phyloP scores from a whole-genome alignment of 1,140 invertebrate genomes.

The Leptinotarsa texana region DNA sequence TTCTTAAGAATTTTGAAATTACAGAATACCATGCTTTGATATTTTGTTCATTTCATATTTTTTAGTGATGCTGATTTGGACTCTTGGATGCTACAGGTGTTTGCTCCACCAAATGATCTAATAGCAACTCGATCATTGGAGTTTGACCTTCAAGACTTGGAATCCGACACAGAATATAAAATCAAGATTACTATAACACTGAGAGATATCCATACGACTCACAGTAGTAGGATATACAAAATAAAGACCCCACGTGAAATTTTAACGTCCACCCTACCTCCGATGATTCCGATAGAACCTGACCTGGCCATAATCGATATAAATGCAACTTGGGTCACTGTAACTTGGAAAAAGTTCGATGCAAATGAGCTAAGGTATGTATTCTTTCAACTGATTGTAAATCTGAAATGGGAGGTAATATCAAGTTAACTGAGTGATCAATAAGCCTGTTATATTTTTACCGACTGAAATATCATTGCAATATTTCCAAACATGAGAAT shows the following conservation, averaged over 20 bases:
- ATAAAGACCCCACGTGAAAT: conserved; percentile 65
- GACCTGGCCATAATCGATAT: conserved; percentile 72
- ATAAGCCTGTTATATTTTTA: too few relatives aligned
- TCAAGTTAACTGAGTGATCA: background rate
- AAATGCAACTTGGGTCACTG: conserved; percentile 75
- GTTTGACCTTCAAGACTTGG: conserved; percentile 76
- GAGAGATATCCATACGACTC: conserved; percentile 71
- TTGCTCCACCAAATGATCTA: conserved; percentile 80
- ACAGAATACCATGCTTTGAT: too few relatives aligned
- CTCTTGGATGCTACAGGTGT: conserved; percentile 81
- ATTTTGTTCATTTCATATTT: conserved; percentile 20
- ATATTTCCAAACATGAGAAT: too few relatives aligned
- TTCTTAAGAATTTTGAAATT: too few relatives aligned
- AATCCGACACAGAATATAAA: conserved; percentile 79
- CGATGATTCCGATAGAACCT: conserved; percentile 71
- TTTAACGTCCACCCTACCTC: conserved; percentile 62
- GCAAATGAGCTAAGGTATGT: conserved; percentile 69
- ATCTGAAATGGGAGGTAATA: background rate
- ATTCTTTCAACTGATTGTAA: background rate
- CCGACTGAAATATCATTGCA: too few relatives aligned
- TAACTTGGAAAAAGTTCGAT: conserved; percentile 81
- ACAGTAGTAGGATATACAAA: conserved; percentile 72
- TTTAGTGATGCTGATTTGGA: conserved; percentile 69
- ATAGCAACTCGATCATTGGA: conserved; percentile 83
- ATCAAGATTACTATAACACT: conserved; percentile 78